Evolutionary conservation across 1,140 invertebrate genomes (phyloP).

Genomic region (Eupristina koningsbergeri): DNA sequence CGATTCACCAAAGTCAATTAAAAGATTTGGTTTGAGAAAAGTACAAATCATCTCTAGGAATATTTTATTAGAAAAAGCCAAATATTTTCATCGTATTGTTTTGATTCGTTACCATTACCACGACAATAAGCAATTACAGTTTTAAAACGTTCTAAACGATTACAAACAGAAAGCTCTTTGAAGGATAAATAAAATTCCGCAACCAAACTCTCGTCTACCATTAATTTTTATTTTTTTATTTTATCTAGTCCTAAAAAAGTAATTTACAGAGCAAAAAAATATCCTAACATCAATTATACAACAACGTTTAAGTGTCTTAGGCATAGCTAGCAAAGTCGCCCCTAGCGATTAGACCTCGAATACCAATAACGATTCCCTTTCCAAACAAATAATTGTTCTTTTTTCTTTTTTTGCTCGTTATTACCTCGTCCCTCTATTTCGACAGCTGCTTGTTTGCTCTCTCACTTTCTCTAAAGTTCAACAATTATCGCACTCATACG

Average conservation of each 20-base stretch:
- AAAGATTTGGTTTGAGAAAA: background rate
- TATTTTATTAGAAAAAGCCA: background rate
- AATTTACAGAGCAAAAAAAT: too few species aligned
- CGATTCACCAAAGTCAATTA: background rate
- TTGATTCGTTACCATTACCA: background rate
- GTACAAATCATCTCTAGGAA: background rate
- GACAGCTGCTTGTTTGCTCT: constrained; percentile 51
- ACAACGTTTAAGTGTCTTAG: constrained; percentile 61
- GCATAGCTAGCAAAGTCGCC: constrained; percentile 38
- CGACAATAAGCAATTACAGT: background rate
- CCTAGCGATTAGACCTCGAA: constrained; percentile 57
- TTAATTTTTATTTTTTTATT: too few species aligned
- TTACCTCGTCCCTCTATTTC: constrained; percentile 44
- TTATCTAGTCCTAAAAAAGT: too few species aligned
- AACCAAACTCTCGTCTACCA: background rate
- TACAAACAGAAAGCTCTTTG: too few species aligned
- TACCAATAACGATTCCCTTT: constrained; percentile 53
- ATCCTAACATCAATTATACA: constrained; percentile 43
- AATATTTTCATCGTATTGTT: background rate
- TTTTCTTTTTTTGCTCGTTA: constrained; percentile 6
- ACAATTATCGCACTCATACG: constrained; percentile 17
- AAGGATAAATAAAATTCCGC: background rate
- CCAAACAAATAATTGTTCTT: constrained; percentile 63
- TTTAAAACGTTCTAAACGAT: too few species aligned
- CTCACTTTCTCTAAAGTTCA: background rate